Percentiles rank a stretch among this genome's conserved stretches.
Evolutionary conservation across 1,140 invertebrate genomes (phyloP).

Genomic region (Panagrolaimus sp.): DNA sequence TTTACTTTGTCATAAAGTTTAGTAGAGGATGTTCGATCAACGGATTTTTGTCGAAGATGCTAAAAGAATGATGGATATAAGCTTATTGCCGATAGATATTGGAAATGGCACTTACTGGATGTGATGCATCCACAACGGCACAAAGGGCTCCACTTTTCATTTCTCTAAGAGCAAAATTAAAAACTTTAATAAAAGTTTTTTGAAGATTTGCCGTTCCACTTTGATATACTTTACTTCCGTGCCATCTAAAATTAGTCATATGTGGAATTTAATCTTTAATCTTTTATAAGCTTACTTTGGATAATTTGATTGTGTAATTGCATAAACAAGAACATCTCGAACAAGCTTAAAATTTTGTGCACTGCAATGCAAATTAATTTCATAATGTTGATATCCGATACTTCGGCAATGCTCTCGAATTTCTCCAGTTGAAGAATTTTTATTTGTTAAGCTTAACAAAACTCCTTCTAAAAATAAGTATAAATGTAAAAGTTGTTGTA

Average conservation of each 20-base stretch:
- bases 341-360: neutral
- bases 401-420: conserved; percentile 43
- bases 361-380: conserved; percentile 13
- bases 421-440: conserved; percentile 34
- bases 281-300: neutral
- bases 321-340: neutral
- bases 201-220: conserved; percentile 26
- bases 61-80: no score
- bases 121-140: conserved; percentile 34
- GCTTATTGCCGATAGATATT: no score
- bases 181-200: conserved; percentile 37
- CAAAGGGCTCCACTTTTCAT: conserved; percentile 50
- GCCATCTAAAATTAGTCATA: conserved; percentile 22
- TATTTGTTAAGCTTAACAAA: conserved; percentile 33
- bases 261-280: neutral
- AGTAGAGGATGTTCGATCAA: no score
- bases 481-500: conserved; percentile 19
- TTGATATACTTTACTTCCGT: conserved; percentile 28
- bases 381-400: conserved; percentile 46
- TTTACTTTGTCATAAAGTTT: no score
- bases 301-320: conserved; percentile 5
- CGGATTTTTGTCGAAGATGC: no score
- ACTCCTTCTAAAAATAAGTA: conserved; percentile 36
- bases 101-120: conserved; percentile 23
- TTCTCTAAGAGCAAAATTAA: conserved; percentile 50